Evolutionary conservation across 2,797 vertebrate species (phyloP).

Genomic region (Tokudaia muenninki): DNA sequence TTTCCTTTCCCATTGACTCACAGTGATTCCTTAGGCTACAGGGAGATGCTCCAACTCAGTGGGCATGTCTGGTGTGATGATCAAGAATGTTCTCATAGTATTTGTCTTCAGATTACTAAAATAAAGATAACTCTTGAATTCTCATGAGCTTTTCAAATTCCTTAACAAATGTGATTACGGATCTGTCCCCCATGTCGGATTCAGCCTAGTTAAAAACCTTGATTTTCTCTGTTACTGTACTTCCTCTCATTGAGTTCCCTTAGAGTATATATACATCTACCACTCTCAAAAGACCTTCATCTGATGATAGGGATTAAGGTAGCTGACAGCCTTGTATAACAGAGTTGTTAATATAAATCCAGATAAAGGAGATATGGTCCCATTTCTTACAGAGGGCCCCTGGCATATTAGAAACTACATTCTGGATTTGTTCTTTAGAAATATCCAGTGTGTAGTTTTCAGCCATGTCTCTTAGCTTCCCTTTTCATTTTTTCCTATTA

Average conservation of each 20-base stretch:
- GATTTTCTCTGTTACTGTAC: neutral
- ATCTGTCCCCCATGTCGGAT: neutral
- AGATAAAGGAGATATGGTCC: neutral
- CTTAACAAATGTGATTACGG: neutral
- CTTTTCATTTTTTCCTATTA: conserved; percentile 43
- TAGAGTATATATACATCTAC: neutral
- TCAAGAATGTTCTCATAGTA: conserved; percentile 1
- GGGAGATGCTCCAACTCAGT: neutral
- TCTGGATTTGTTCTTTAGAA: conserved; percentile 41
- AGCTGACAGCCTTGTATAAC: neutral
- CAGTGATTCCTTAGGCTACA: neutral
- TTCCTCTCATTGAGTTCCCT: neutral
- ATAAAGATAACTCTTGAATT: conserved; percentile 39
- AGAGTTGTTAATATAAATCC: neutral
- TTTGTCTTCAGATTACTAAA: conserved; percentile 57
- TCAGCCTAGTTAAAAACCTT: neutral
- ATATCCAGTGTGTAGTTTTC: conserved; percentile 52
- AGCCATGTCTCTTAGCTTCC: neutral
- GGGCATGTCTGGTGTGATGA: neutral
- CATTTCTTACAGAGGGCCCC: conserved; percentile 29
- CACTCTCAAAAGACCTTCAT: neutral
- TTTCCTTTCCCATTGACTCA: neutral
- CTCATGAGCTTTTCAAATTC: neutral
- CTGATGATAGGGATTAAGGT: neutral
- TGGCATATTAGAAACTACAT: conserved; percentile 2